These are phyloP conservation scores for Hemibagrus wyckioides DNA, from an alignment of 2,113 vertebrate genomes.

Conservation along the genomic window DNA sequence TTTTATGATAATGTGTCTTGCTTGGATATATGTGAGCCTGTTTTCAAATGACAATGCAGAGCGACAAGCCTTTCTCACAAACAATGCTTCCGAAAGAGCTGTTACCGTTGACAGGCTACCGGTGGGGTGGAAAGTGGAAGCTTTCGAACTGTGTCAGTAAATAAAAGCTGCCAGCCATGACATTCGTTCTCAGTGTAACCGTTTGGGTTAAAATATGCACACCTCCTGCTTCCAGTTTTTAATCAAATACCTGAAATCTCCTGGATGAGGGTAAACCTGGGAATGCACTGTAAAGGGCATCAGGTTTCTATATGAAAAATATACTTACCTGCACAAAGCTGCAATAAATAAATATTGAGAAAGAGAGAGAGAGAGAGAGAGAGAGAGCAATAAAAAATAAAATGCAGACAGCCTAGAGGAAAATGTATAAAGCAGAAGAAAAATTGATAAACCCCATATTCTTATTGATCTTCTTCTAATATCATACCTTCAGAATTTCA, in stretches of 20 bases:
- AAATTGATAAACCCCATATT: conserved; percentile 1
- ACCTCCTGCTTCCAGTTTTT: not conserved
- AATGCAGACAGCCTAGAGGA: conserved; percentile 24
- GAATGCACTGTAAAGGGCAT: not conserved
- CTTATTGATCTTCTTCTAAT: conserved; percentile 15
- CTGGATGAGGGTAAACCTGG: not conserved
- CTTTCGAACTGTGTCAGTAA: not conserved
- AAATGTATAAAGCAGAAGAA: conserved; percentile 20
- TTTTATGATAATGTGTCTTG: not conserved
- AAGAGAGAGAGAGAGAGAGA: not conserved
- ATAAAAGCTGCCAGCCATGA: conserved; percentile 18
- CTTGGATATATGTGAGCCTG: conserved; percentile 1
- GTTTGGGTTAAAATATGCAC: conserved; percentile 10
- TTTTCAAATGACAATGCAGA: not conserved
- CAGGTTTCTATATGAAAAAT: not conserved
- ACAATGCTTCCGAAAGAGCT: not conserved
- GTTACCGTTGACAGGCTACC: not conserved
- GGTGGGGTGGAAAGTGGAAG: not conserved
- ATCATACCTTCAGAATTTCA: conserved; percentile 4
- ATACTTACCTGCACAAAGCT: not conserved
- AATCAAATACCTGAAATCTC: not conserved
- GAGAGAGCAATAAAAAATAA: not conserved
- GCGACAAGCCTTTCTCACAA: not conserved
- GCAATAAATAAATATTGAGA: not conserved
- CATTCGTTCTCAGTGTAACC: conserved; percentile 17